Conservation (phyloP, 2,888 invertebrate species). For the Amblyjoppa proteus region DNA sequence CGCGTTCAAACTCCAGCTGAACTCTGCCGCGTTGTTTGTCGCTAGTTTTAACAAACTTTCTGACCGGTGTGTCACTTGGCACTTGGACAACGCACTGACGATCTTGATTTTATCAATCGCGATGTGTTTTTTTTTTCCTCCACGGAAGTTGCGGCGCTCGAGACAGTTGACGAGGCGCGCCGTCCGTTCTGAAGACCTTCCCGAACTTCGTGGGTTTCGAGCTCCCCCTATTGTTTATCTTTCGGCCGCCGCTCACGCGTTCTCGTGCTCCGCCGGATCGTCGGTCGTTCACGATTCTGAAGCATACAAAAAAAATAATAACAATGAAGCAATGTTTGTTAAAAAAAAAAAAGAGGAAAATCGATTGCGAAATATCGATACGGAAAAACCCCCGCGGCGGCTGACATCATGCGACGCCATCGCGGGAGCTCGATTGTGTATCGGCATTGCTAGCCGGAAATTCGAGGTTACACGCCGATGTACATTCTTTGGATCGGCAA, state of each 20-base stretch:
- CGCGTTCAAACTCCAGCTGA: neutral
- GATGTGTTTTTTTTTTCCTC: neutral
- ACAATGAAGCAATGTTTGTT: neutral
- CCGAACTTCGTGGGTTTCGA: neutral
- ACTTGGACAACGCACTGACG: neutral
- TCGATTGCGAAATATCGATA: conserved; percentile 6
- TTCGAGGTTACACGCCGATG: neutral
- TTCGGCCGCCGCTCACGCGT: neutral
- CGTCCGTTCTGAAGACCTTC: neutral
- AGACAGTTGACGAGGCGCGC: neutral
- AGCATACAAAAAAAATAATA: neutral
- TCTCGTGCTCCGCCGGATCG: neutral
- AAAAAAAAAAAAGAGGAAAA: neutral
- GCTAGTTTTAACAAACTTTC: neutral
- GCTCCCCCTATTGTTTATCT: neutral
- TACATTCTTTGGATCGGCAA: neutral
- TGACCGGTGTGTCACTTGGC: neutral
- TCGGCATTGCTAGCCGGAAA: conserved; percentile 10
- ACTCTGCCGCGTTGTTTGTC: neutral
- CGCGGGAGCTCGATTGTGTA: neutral
- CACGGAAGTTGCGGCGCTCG: neutral
- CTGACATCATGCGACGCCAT: neutral
- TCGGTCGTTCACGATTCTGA: neutral
- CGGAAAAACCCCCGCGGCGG: neutral
- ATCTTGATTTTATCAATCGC: neutral